A percentile compares a stretch with the other conserved stretches of the same genome.
These are phyloP conservation scores for Polydrusus cervinus DNA, from an alignment of 2,888 invertebrate species.

Conservation along the genomic window DNA sequence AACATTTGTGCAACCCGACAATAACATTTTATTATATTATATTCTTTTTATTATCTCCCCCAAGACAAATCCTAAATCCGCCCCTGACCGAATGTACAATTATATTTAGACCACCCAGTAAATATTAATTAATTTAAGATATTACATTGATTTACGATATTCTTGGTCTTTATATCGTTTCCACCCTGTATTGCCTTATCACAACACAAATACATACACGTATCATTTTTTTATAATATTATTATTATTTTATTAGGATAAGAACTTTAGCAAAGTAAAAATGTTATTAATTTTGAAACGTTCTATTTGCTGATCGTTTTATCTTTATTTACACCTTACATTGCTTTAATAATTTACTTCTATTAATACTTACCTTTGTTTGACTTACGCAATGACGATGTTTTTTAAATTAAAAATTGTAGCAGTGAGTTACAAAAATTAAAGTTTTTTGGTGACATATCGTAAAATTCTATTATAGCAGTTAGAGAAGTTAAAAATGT, in stretches of 20 bases:
- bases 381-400: background rate
- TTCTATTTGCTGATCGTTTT: background rate
- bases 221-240: no score
- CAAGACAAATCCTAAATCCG: no score
- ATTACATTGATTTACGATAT: no score
- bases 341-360: background rate
- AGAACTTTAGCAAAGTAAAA: background rate
- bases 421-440: background rate
- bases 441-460: background rate
- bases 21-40: no score
- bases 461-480: background rate
- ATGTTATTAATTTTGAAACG: background rate
- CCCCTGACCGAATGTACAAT: no score
- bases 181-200: no score
- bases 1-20: no score
- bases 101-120: no score
- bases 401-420: background rate
- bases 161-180: no score
- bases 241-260: background rate
- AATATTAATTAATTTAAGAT: no score
- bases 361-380: background rate
- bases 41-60: no score
- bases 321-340: conserved; percentile 16
- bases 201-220: no score
- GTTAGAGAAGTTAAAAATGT: background rate